Evolutionary conservation across 2,888 invertebrate species (phyloP).

Genomic region (Nasonovia ribisnigri): DNA sequence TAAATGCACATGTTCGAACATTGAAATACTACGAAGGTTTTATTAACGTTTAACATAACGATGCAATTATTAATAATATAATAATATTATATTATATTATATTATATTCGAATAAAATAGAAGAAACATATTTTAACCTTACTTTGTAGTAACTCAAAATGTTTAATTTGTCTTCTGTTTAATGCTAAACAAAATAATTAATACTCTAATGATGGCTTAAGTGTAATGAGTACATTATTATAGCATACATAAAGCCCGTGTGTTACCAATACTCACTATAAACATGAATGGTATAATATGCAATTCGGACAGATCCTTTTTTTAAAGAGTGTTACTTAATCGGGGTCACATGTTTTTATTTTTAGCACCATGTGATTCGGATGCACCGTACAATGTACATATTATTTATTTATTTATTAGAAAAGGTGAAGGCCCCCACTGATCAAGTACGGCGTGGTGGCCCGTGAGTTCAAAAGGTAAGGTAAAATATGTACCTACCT

Average conservation of each 20-base stretch:
- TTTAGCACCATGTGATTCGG: too few species aligned
- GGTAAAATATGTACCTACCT: background rate
- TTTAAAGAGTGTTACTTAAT: too few species aligned
- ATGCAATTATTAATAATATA: background rate
- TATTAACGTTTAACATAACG: background rate
- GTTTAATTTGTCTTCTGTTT: background rate
- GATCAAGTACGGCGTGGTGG: background rate
- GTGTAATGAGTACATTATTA: too few species aligned
- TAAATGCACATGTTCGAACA: background rate
- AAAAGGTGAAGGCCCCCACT: background rate
- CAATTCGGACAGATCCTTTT: too few species aligned
- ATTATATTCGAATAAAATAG: background rate
- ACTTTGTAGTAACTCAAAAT: background rate
- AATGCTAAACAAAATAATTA: too few species aligned
- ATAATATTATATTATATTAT: too few species aligned
- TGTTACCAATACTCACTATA: too few species aligned
- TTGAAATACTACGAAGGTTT: background rate
- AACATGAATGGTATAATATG: too few species aligned
- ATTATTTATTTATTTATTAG: background rate
- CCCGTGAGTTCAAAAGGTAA: background rate
- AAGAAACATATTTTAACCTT: background rate
- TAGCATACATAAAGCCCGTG: too few species aligned
- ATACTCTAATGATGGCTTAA: too few species aligned
- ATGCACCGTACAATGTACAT: too few species aligned
- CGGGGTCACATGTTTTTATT: too few species aligned